Percentiles rank a stretch among this genome's conserved stretches.
Conservation (phyloP, 2,113 vertebrate genomes). For the Acanthochromis polyacanthus region DNA sequence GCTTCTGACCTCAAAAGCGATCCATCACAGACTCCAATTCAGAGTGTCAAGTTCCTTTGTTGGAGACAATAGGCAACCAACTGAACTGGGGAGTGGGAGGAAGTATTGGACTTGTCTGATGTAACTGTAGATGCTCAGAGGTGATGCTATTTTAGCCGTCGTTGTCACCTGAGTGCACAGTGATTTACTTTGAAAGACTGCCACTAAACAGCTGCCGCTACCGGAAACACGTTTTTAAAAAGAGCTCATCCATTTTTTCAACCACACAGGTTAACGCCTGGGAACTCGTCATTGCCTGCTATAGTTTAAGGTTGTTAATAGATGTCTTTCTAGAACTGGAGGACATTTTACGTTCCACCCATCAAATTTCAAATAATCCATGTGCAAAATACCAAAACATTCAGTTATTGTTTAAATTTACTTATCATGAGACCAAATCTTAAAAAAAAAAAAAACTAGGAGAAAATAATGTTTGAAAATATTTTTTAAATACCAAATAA, state of each 20-base stretch:
- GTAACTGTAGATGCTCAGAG: slow-evolving; percentile 79
- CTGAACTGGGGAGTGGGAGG: slow-evolving; percentile 82
- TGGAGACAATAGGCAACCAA: slow-evolving; percentile 74
- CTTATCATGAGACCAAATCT: too few relatives aligned
- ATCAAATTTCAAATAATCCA: too few relatives aligned
- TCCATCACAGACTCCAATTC: slow-evolving; percentile 83
- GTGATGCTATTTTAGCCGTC: slow-evolving; percentile 77
- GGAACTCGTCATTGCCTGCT: too few relatives aligned
- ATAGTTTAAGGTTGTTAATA: too few relatives aligned
- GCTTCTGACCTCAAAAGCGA: slow-evolving; percentile 83
- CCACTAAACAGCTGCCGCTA: slow-evolving; percentile 55
- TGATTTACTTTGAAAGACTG: slow-evolving; percentile 70
- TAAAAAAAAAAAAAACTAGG: too few relatives aligned
- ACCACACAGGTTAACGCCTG: too few relatives aligned
- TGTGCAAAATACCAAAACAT: too few relatives aligned
- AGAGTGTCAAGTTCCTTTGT: slow-evolving; percentile 83
- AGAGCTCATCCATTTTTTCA: slow-evolving; percentile 3
- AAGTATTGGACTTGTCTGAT: slow-evolving; percentile 84
- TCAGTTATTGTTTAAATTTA: too few relatives aligned
- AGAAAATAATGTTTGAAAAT: too few relatives aligned
- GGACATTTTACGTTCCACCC: too few relatives aligned
- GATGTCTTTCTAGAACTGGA: too few relatives aligned
- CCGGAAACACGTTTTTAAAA: slow-evolving; percentile 15
- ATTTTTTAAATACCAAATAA: too few relatives aligned
- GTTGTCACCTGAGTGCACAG: slow-evolving; percentile 71